phyloP scores from a whole-genome alignment of 1,140 invertebrate species.

The Epicauta chinensis region DNA sequence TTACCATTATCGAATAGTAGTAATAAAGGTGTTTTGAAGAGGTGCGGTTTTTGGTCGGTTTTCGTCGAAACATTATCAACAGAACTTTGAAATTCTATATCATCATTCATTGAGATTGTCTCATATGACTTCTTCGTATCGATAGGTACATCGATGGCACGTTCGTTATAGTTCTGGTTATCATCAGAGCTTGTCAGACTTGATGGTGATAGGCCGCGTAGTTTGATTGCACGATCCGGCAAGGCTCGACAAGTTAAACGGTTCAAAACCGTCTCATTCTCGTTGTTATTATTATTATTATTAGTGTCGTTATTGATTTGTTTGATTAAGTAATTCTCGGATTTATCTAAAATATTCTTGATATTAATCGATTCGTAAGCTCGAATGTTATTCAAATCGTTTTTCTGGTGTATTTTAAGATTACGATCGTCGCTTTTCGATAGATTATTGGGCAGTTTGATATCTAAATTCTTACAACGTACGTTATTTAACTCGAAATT shows the following conservation, averaged over 20 bases:
- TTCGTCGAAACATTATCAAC: conserved; percentile 44
- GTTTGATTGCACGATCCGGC: conserved; percentile 6
- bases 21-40: conserved; percentile 36
- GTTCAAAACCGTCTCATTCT: conserved; percentile 1
- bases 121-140: conserved; percentile 22
- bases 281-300: conserved; percentile 7
- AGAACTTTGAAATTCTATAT: conserved; percentile 37
- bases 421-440: conserved; percentile 11
- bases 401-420: conserved; percentile 19
- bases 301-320: conserved; percentile 26
- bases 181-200: conserved; percentile 18
- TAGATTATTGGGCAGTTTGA: conserved; percentile 12
- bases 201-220: conserved; percentile 10
- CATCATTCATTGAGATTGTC: conserved; percentile 23
- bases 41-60: conserved; percentile 8
- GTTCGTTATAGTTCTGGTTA: conserved; percentile 29
- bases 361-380: conserved; percentile 26
- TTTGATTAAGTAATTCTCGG: conserved; percentile 13
- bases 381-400: conserved; percentile 36
- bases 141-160: conserved; percentile 37
- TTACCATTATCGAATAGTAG: conserved; percentile 26
- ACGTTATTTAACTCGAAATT: conserved; percentile 20
- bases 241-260: conserved; percentile 28
- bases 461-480: conserved; percentile 9
- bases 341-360: conserved; percentile 19